Percentiles rank a stretch among this genome's conserved stretches.
These are phyloP conservation scores for Aspiorhynchus laticeps DNA, from an alignment of 2,113 vertebrate genomes.

Conservation along the genomic window DNA sequence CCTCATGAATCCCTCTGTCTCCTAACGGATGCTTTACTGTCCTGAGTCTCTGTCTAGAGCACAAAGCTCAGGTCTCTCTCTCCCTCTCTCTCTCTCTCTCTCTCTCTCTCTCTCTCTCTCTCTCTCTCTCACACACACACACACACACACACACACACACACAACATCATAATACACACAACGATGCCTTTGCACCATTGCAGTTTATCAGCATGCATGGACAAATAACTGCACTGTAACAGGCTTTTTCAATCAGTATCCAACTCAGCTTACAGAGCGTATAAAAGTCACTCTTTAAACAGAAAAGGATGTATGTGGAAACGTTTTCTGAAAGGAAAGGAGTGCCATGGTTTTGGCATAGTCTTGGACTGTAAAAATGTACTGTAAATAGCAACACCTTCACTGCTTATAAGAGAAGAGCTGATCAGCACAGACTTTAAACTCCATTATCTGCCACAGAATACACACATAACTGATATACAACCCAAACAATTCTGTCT, in stretches of 20 bases:
- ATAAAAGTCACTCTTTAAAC: not conserved
- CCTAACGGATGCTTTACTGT: constrained; percentile 43
- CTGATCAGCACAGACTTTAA: not conserved
- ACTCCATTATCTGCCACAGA: not conserved
- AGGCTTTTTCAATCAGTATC: not conserved
- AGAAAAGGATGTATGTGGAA: not conserved
- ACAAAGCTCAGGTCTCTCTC: constrained; percentile 3
- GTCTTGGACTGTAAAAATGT: not conserved
- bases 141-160: not conserved
- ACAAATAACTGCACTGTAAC: not conserved
- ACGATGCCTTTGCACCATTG: not conserved
- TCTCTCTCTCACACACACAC: too few species aligned
- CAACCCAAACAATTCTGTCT: not conserved
- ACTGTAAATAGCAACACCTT: not conserved
- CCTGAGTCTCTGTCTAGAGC: constrained; percentile 29
- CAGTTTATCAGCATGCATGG: not conserved
- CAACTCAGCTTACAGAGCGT: not conserved
- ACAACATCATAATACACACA: too few species aligned
- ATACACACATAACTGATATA: not conserved
- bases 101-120: too few species aligned
- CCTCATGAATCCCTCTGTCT: constrained; percentile 61
- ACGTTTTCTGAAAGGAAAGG: not conserved
- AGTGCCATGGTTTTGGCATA: not conserved
- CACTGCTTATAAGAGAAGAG: not conserved
- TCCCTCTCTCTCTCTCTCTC: too few species aligned